Evolutionary conservation across 2,797 vertebrate species (phyloP), one percentile per base, ranked within the genome.

Genomic region (Falco peregrinus): DNA sequence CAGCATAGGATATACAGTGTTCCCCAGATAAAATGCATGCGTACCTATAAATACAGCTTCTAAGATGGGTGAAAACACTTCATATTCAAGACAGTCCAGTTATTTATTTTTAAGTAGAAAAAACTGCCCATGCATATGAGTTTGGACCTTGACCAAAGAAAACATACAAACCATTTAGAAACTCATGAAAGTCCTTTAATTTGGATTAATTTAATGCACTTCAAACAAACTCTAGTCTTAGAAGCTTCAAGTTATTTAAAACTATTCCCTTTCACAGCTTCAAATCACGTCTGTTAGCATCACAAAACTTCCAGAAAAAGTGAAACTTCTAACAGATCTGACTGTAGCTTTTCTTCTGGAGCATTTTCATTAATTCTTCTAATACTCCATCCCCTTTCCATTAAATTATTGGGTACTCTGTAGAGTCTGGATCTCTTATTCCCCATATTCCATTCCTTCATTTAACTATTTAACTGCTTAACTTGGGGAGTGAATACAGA

Each of bases 101-200:
- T 12, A 8, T 85, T 92, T 79, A 47, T 87, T 92, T 87, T 80
- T 87, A 88, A 85, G 20, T 0, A 81, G 43, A 79, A 90, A 88
- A 91, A 64, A 85, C 41, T 87, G 74, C 51, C 59, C 75, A 50
- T 63, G 91, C 54, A 81, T 77, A 89, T 82, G 61, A 88, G 43
- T 91, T 95, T 96, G 90, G 96, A 96, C 57, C 51, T 67, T 87
- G 61, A 92, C 91, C 67, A 97, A 94, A 97, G 88, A 63, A 93
- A 95, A 87, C 54, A 74, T 12, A 67, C 22, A 89, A 86, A 69
- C 61, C 41, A 64, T 90, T 95, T 53, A 84, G 78, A 90, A 97
- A 89, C 74, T 83, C 77, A 84, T 77, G 69, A 68, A 96, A 94
- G 57, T 61, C 57, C 61, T 94, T 91, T 95, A 90, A 96, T 92